phyloP scores from a whole-genome alignment of 2,113 vertebrate genomes.

The Equus przewalskii region DNA sequence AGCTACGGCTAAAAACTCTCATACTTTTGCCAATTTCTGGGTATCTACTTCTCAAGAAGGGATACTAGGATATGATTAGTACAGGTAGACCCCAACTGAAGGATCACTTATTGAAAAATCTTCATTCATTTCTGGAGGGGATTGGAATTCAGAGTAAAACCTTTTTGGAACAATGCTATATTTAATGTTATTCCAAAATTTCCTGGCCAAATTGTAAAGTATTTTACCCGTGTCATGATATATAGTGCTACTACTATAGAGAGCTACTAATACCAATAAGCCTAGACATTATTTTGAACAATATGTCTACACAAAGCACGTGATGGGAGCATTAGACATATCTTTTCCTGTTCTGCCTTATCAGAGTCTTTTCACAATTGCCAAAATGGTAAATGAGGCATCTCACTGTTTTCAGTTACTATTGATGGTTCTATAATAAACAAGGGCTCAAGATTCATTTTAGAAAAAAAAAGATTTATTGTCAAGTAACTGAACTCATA shows the following conservation, averaged over 20 bases:
- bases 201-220: background rate
- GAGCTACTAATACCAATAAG: background rate
- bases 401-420: background rate
- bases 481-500: conserved; percentile 3
- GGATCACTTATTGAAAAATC: background rate
- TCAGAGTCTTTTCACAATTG: background rate
- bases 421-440: background rate
- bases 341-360: background rate
- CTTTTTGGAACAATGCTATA: background rate
- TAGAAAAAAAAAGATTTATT: background rate
- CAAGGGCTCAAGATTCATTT: background rate
- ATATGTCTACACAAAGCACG: background rate
- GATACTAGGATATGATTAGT: background rate
- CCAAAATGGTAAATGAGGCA: background rate
- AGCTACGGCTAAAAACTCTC: background rate
- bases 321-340: background rate
- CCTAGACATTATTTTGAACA: background rate
- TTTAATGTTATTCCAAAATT: background rate
- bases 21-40: background rate
- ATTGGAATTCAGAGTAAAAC: background rate
- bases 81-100: background rate
- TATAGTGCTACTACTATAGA: background rate
- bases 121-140: background rate
- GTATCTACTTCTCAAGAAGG: background rate
- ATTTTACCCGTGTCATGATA: background rate